These are phyloP conservation scores for Notodromas monacha DNA, from an alignment of 2,888 invertebrate genomes.

Conservation along the genomic window DNA sequence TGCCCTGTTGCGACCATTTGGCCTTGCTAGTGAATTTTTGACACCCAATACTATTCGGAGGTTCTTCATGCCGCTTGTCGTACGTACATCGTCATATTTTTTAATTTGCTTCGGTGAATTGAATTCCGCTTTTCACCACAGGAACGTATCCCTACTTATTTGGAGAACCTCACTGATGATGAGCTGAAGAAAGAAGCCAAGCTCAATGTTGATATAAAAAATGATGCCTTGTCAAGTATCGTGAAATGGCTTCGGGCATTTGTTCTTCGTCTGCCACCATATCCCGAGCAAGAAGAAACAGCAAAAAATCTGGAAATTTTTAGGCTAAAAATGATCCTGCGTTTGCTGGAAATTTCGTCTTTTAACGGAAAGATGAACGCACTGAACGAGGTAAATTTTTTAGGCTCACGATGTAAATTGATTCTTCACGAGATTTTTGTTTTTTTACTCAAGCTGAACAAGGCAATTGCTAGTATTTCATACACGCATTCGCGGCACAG, in stretches of 20 bases:
- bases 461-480: conserved; percentile 62
- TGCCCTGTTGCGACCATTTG: conserved; percentile 58
- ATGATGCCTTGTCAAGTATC: conserved; percentile 74
- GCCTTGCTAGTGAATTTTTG: conserved; percentile 59
- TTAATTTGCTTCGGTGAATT: conserved; percentile 8
- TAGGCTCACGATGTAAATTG: no score
- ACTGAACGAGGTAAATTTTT: conserved; percentile 77
- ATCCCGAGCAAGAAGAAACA: conserved; percentile 40
- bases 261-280: conserved; percentile 34
- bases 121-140: conserved; percentile 16
- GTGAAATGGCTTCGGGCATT: conserved; percentile 69
- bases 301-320: conserved; percentile 61
- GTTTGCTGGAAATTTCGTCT: conserved; percentile 65
- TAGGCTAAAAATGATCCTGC: conserved; percentile 72
- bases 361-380: conserved; percentile 99
- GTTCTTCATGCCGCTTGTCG: conserved; percentile 64
- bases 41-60: conserved; percentile 63
- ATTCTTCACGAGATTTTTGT: no score
- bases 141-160: conserved; percentile 60
- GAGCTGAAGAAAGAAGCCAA: conserved; percentile 82
- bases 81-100: conserved; percentile 18
- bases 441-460: no score
- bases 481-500: conserved; percentile 38
- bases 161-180: conserved; percentile 74
- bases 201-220: conserved; percentile 60